Evolutionary conservation across 2,113 vertebrate genomes (phyloP).

Genomic region (Cromileptes altivelis): DNA sequence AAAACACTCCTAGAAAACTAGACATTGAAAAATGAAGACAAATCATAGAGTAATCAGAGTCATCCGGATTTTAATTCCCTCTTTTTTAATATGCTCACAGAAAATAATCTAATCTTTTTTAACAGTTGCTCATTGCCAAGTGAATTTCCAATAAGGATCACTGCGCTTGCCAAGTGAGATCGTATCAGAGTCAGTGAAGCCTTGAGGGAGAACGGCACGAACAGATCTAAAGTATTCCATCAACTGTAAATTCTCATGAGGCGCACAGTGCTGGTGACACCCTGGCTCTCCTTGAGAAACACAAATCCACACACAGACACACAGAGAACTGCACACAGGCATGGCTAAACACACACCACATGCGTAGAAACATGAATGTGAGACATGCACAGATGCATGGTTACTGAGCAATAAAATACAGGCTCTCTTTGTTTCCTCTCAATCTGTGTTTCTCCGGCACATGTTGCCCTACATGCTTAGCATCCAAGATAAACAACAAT

Average conservation of each 20-base stretch:
- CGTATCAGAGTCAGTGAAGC: conserved; percentile 45
- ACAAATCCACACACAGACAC: conserved; percentile 24
- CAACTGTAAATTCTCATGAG: conserved; percentile 37
- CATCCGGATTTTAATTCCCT: not conserved
- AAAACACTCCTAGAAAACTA: not conserved
- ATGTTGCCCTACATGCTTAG: not conserved
- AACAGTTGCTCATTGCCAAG: conserved; percentile 14
- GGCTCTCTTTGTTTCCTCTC: conserved; percentile 10
- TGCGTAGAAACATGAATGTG: not conserved
- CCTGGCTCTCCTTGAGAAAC: not conserved
- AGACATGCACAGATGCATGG: not conserved
- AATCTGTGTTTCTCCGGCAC: not conserved
- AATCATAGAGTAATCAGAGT: not conserved
- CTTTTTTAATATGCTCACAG: not conserved
- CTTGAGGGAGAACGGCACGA: conserved; percentile 39
- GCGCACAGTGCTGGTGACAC: conserved; percentile 19
- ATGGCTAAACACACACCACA: not conserved
- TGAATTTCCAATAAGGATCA: conserved; percentile 19
- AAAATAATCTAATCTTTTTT: conserved; percentile 11
- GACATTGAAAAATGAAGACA: not conserved
- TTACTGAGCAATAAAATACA: conserved; percentile 1
- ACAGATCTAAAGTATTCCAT: conserved; percentile 59
- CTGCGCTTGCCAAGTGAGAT: conserved; percentile 57
- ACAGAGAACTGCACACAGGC: not conserved
- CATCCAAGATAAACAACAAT: conserved; percentile 29